Evolutionary conservation across 2,888 invertebrate species (phyloP), one percentile per base, ranked within the genome.

Genomic region (Athrips mouffetella): DNA sequence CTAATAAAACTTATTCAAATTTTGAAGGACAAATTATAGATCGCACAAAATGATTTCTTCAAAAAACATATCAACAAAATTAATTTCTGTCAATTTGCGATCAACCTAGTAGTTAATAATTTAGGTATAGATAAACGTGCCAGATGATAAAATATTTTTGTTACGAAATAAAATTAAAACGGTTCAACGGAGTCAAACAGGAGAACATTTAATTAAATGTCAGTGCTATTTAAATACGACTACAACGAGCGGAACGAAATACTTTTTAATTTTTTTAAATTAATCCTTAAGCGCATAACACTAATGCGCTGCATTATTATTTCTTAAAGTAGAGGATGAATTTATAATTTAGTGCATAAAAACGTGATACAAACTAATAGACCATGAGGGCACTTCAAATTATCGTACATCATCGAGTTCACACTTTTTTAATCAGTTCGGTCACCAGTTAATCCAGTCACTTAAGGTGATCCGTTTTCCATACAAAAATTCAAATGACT

Each of bases 61-160:
- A 5, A 8, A 5, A 27, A 27, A 27, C 7, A n/a, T n/a, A n/a
- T n/a, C n/a, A n/a, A n/a, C n/a, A n/a, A 11, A 15, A 13, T 6
- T 18, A 11, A 13, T 21, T 11, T 27, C 31, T 23, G 13, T 44
- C 23, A 31, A 18, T 18, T 25, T 18, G 42, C 29, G 18, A 29
- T 25, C 2, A 18, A 27, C 10, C 45, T 35, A 15, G 10, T 45
- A 45, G 45, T 25, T 25, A 56, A 50, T 73, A 68, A 56, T 60
- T 51, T 80, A 80, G 72, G 51, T 46, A 80, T 74, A 79, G 73
- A 69, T 64, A 78, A 82, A 81, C 71, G 85, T 86, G 86, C 86
- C 86, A 87, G 80, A 85, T 67, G 59, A 58, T 55, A 53, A 57
- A 50, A 50, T 49, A 47, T 40, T 27, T 42, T 45, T 48, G 37